Percentiles rank a stretch among this genome's conserved stretches.
Evolutionary conservation across 2,888 invertebrate genomes (phyloP).

Genomic region (Entomobrya proxima): DNA sequence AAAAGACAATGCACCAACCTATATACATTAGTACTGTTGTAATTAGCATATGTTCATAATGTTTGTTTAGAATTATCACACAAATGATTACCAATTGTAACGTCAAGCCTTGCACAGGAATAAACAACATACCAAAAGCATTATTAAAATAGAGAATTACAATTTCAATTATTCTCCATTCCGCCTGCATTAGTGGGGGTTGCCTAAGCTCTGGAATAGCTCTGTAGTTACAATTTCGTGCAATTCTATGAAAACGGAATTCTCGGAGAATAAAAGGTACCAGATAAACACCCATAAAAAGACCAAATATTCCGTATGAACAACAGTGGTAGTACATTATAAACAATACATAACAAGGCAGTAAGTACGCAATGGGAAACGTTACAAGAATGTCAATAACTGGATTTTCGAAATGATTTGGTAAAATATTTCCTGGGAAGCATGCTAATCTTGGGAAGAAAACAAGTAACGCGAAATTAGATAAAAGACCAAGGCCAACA

Average conservation of each 20-base stretch:
- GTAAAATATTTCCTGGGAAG: background rate
- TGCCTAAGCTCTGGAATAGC: background rate
- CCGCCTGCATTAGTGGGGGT: background rate
- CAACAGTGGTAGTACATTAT: background rate
- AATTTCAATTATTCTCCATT: background rate
- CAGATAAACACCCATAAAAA: background rate
- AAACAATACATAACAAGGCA: background rate
- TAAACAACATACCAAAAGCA: too few species aligned
- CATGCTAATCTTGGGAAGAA: background rate
- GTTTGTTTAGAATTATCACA: background rate
- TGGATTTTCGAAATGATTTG: too few species aligned
- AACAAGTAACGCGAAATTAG: background rate
- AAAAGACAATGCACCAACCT: background rate
- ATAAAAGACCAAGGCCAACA: background rate
- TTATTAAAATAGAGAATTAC: too few species aligned
- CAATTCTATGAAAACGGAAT: background rate
- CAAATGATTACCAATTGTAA: too few species aligned
- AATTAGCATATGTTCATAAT: background rate
- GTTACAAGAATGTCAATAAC: background rate
- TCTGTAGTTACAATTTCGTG: background rate
- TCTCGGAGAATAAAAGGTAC: background rate
- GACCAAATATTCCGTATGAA: background rate
- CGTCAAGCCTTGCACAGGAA: background rate
- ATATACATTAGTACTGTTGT: background rate
- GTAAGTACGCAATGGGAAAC: background rate